phyloP scores from a whole-genome alignment of 2,888 invertebrate genomes.

The Nomada ferruginata region DNA sequence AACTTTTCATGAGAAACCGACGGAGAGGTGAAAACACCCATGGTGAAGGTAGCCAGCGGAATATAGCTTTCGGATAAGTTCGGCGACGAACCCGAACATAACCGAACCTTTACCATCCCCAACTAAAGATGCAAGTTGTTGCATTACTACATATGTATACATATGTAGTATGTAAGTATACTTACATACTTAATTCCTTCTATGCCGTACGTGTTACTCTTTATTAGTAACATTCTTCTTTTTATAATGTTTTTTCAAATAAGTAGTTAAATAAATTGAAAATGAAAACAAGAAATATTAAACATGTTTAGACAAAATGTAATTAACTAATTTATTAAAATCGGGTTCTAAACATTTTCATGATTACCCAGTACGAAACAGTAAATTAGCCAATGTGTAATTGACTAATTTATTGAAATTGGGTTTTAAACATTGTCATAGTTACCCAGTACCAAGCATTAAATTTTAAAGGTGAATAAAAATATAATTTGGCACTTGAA shows the following conservation, averaged over 20 bases:
- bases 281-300: not conserved
- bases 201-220: not conserved
- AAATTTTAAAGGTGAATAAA: not conserved
- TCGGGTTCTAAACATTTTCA: no score
- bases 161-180: no score
- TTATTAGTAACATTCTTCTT: not conserved
- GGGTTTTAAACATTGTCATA: not conserved
- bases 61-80: conserved; percentile 62
- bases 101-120: conserved; percentile 62
- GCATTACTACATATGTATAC: not conserved
- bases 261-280: not conserved
- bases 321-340: no score
- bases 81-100: conserved; percentile 53
- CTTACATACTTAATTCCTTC: not conserved
- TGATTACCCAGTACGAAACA: no score
- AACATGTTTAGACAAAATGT: not conserved
- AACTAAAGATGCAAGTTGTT: conserved; percentile 32
- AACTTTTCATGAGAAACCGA: conserved; percentile 61
- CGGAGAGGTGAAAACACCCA: conserved; percentile 75
- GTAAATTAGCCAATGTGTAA: no score
- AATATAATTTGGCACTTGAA: not conserved
- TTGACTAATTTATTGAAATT: no score
- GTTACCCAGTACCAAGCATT: not conserved
- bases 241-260: not conserved
- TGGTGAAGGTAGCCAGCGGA: conserved; percentile 72